phyloP scores from a whole-genome alignment of 30 jellyfish, hydroid and myxozoan species.

The Cassiopea xamachana region DNA sequence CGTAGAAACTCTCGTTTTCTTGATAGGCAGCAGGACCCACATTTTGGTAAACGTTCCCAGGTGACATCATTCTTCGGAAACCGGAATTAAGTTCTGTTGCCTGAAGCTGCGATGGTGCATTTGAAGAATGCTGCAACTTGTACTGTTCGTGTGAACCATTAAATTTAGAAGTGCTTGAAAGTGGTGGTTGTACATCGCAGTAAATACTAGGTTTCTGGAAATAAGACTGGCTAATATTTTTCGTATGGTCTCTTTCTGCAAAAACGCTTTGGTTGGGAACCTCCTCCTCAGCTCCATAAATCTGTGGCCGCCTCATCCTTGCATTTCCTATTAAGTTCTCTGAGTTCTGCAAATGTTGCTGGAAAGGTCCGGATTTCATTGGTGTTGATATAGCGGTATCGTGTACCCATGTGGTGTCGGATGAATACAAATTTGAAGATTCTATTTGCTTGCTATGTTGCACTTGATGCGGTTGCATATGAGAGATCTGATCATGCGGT shows the following conservation, averaged over 20 bases:
- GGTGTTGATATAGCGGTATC: slow-evolving; percentile 32
- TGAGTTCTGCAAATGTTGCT: background rate
- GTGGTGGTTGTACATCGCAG: background rate
- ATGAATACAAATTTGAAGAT: background rate
- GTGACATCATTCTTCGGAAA: no score
- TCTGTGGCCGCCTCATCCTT: background rate
- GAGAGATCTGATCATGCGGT: background rate
- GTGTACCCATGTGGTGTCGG: slow-evolving; percentile 40
- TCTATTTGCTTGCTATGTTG: background rate
- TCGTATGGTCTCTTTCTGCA: background rate
- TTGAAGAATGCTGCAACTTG: background rate
- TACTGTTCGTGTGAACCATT: background rate
- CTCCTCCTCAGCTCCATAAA: background rate
- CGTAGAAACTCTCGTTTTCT: no score
- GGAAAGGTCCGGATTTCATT: slow-evolving; percentile 6
- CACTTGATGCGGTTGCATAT: background rate
- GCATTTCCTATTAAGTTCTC: background rate
- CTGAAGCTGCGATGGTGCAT: background rate
- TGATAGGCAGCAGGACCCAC: no score
- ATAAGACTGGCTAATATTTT: background rate
- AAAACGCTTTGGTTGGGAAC: background rate
- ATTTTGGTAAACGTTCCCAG: no score
- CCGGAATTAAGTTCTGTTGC: no score
- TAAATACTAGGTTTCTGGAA: background rate
- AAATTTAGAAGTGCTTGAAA: background rate